Conservation (phyloP, 2,113 vertebrate species). For the Prolemur simus region DNA sequence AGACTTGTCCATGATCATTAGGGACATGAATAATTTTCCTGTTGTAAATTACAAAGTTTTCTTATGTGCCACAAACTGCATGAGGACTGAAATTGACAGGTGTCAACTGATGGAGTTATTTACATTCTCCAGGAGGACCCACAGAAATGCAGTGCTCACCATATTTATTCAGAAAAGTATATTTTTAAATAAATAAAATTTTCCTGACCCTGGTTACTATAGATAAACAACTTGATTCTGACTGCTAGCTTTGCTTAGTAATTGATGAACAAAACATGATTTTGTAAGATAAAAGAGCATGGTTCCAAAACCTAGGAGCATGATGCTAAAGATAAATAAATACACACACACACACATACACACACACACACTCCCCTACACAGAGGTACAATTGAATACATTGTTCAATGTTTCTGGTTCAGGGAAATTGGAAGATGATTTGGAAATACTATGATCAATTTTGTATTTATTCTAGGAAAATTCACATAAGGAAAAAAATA, state of each 20-base stretch:
- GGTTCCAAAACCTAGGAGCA: background rate
- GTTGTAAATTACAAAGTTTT: background rate
- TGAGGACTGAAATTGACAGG: background rate
- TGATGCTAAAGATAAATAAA: background rate
- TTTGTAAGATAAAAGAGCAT: slow-evolving; percentile 64
- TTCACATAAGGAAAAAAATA: slow-evolving; percentile 65
- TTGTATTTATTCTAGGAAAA: slow-evolving; percentile 55
- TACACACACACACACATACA: background rate
- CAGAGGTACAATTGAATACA: background rate
- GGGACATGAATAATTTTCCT: slow-evolving; percentile 45
- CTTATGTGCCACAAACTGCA: background rate
- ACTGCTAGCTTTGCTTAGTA: slow-evolving; percentile 73
- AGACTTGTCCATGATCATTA: background rate
- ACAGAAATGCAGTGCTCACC: background rate
- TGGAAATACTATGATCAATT: slow-evolving; percentile 51
- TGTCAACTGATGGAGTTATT: background rate
- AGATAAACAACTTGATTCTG: slow-evolving; percentile 62
- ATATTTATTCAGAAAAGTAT: slow-evolving; percentile 44
- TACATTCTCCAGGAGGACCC: slow-evolving; percentile 1
- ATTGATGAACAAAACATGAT: slow-evolving; percentile 51
- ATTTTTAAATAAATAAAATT: slow-evolving; percentile 38
- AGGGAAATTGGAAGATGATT: slow-evolving; percentile 65
- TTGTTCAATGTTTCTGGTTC: slow-evolving; percentile 40
- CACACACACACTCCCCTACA: background rate
- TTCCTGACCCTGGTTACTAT: slow-evolving; percentile 64